Conservation (phyloP, 2,888 invertebrate species). For the Drosophila nr. medialis region DNA sequence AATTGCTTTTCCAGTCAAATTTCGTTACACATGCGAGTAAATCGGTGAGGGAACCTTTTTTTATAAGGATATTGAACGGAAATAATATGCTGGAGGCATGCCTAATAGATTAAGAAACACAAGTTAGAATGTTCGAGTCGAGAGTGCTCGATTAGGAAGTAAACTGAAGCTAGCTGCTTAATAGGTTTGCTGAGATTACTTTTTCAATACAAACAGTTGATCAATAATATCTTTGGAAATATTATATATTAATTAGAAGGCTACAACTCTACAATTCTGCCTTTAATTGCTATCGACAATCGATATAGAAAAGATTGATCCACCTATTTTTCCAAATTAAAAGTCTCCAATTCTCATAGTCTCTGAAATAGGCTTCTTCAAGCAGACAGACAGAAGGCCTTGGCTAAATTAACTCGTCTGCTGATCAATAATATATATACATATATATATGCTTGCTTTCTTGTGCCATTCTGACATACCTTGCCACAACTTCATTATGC, state of each 20-base stretch:
- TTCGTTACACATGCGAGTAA: conserved; percentile 30
- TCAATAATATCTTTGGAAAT: fast-evolving
- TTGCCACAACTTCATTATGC: background rate
- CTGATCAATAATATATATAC: background rate
- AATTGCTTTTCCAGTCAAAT: conserved; percentile 74
- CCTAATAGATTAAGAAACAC: background rate
- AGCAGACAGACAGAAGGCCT: no score
- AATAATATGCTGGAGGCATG: conserved; percentile 16
- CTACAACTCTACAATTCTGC: background rate
- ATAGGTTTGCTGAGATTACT: background rate
- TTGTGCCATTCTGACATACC: background rate
- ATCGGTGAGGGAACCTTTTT: background rate
- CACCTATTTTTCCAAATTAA: background rate
- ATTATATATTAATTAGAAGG: background rate
- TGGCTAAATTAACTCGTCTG: background rate
- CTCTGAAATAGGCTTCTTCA: background rate
- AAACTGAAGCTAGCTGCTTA: background rate
- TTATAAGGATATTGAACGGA: conserved; percentile 41
- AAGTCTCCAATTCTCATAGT: background rate
- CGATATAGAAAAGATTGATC: no score
- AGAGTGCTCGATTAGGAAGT: background rate
- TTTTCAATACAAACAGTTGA: no score
- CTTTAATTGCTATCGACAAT: background rate
- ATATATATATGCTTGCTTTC: background rate
- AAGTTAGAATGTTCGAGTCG: background rate